phyloP scores from a whole-genome alignment of 2,888 invertebrate genomes.

The Leucania comma region DNA sequence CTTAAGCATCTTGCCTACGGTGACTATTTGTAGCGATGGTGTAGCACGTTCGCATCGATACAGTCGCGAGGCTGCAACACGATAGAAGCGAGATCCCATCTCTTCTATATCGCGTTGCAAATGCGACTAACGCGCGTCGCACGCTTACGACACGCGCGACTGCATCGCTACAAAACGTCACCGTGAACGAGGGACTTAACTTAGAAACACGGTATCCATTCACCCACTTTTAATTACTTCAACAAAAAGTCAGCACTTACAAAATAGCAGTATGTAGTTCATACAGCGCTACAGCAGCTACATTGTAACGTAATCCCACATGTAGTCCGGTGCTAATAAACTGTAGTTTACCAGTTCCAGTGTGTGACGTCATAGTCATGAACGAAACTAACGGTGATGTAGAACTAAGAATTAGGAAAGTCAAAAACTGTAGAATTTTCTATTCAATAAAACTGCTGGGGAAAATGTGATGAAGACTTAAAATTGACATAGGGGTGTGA shows the following conservation, averaged over 20 bases:
- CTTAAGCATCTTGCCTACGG: no score
- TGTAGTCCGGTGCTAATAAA: constrained; percentile 53
- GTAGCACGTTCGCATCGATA: no score
- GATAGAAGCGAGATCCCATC: no score
- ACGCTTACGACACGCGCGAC: no score
- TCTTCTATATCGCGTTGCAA: no score
- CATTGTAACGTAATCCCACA: constrained; percentile 55
- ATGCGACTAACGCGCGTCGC: no score
- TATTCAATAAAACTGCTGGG: neutral
- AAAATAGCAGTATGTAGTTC: constrained; percentile 42
- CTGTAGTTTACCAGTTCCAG: constrained; percentile 44
- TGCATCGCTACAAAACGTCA: no score
- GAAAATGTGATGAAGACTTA: neutral
- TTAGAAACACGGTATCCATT: neutral
- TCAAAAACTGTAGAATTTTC: neutral
- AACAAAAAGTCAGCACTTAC: constrained; percentile 46
- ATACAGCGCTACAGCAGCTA: constrained; percentile 28
- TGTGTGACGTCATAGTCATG: constrained; percentile 54
- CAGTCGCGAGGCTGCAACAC: no score
- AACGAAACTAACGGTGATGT: constrained; percentile 31
- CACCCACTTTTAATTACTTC: constrained; percentile 42
- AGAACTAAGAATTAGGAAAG: constrained; percentile 9
- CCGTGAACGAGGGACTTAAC: no score
- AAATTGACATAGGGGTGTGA: no score
- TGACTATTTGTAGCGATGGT: no score